Conservation (phyloP, 2,888 invertebrate species). For the Baronia brevicornis region DNA sequence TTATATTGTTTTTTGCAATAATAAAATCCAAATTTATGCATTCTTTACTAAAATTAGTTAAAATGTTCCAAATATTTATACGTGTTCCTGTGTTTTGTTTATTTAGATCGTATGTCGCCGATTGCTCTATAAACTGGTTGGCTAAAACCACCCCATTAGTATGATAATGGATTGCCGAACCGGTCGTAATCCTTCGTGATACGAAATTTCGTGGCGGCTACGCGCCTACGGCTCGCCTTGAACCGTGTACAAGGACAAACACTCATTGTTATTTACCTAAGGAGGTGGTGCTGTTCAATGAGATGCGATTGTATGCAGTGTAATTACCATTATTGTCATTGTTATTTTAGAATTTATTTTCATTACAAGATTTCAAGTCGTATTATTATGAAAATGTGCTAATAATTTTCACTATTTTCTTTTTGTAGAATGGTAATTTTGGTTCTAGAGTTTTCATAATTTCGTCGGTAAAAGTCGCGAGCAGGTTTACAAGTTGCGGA, state of each 20-base stretch:
- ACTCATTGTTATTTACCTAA: constrained; percentile 25
- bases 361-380: too few relatives aligned
- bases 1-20: too few relatives aligned
- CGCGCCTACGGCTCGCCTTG: constrained; percentile 31
- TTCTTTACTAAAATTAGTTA: too few relatives aligned
- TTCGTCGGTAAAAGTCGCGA: too few relatives aligned
- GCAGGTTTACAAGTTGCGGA: too few relatives aligned
- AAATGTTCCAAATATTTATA: constrained; percentile 4
- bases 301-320: constrained; percentile 8
- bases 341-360: too few relatives aligned
- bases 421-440: too few relatives aligned
- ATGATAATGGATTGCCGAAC: constrained; percentile 52
- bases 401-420: too few relatives aligned
- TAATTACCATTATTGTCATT: constrained; percentile 4
- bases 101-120: constrained; percentile 18
- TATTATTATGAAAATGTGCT: too few relatives aligned
- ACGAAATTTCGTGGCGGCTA: constrained; percentile 30
- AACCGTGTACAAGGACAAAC: constrained; percentile 33
- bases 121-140: constrained; percentile 32
- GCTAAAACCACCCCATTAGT: constrained; percentile 53
- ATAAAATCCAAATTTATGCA: too few relatives aligned
- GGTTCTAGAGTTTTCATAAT: too few relatives aligned
- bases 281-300: constrained; percentile 12
- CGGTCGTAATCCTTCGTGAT: constrained; percentile 41
- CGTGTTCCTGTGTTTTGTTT: constrained; percentile 19